Evolutionary conservation across 1,140 invertebrate species (phyloP).

Genomic region (Lepidurus couesii): DNA sequence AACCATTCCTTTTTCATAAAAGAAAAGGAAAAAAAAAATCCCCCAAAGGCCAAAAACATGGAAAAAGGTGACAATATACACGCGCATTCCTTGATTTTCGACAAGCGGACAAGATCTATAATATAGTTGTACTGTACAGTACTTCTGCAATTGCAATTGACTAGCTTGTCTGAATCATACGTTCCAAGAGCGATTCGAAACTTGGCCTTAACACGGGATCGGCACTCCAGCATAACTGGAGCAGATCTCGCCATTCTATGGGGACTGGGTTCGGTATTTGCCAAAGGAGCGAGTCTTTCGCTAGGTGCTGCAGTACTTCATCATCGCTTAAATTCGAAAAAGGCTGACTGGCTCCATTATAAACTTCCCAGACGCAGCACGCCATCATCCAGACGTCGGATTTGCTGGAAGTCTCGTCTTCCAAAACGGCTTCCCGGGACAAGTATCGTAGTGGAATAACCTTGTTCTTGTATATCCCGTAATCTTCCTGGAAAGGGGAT

Average conservation of each 20-base stretch:
- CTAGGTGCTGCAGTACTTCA: constrained; percentile 63
- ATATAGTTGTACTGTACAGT: neutral
- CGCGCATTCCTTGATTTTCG: neutral
- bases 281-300: constrained; percentile 60
- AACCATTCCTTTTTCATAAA: neutral
- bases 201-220: constrained; percentile 30
- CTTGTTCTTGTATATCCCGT: constrained; percentile 41
- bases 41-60: neutral
- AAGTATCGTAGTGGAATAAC: constrained; percentile 77
- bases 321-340: constrained; percentile 74
- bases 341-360: constrained; percentile 77
- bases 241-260: constrained; percentile 26
- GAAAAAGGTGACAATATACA: neutral
- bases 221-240: constrained; percentile 26
- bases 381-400: constrained; percentile 91
- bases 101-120: too few species aligned
- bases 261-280: constrained; percentile 47
- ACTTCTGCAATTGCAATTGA: neutral
- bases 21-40: too few species aligned
- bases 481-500: constrained; percentile 29
- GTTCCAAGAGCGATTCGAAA: constrained; percentile 20
- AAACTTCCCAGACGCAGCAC: constrained; percentile 85
- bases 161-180: neutral
- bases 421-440: constrained; percentile 77
- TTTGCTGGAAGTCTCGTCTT: constrained; percentile 87